Evolutionary conservation across 2,797 vertebrate species (phyloP), one percentile per base, ranked within the genome.

Genomic region (Vespertilio murinus): DNA sequence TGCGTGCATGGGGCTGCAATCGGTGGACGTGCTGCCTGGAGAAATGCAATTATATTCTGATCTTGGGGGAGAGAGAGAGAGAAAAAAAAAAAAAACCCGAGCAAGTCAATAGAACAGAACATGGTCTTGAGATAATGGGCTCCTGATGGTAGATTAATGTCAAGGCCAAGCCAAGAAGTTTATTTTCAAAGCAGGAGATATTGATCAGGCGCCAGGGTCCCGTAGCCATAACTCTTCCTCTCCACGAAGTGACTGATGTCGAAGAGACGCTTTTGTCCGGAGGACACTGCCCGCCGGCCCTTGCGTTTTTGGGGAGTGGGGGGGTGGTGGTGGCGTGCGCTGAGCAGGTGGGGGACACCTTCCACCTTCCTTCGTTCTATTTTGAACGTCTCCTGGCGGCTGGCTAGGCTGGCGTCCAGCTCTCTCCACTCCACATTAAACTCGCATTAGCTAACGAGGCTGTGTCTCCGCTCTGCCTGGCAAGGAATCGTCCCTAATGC

Each of bases 141-240:
- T 96, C 85, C 47, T 92, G 90, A 97, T 92, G 96, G 90, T 94
- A 92, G 81, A 95, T 96, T 97, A 95, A 96, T 71, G 56, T 88
- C 96, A 96, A 94, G 49, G 95, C 67, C 11, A 61, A 75, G 88
- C 88, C 67, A 95, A 98, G 93, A 98, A 96, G 95, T 92, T 97
- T 97, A 96, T 90, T 97, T 94, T 82, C 78, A 78, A 92, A 88
- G 88, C 88, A 87, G 83, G 81, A 95, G 97, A 91, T 95, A 91
- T 94, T 87, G 91, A 96, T 81, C 95, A 70, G 90, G 81, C 25
- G 93, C 96, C 94, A 98, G 90, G 14, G 23, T 59, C 42, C 96
- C 90, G 80, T 96, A 97, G 95, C 90, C 93, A 78, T 90, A 65
- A 91, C 91, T 97, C 86, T 97, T 80, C 90, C 95, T 96, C 96